phyloP scores from a whole-genome alignment of 2,888 invertebrate genomes.

The Amorpha juglandis region DNA sequence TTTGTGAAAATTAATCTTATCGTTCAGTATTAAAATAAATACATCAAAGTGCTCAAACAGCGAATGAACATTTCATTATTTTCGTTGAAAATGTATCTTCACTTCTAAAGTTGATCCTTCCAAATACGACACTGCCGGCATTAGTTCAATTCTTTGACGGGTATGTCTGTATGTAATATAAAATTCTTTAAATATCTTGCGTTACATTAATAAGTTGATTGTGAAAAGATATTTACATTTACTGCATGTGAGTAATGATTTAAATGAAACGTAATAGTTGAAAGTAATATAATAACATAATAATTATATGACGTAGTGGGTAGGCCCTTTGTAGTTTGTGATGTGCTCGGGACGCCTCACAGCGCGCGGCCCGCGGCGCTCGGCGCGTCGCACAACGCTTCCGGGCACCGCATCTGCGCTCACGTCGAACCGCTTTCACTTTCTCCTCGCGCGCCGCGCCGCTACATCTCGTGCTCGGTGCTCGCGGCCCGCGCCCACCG shows the following conservation, averaged over 20 bases:
- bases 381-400: constrained; percentile 61
- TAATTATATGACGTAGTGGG: constrained; percentile 50
- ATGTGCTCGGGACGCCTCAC: constrained; percentile 51
- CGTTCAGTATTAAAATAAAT: neutral
- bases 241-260: neutral
- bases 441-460: constrained; percentile 68
- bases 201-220: neutral
- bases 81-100: neutral
- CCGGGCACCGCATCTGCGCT: constrained; percentile 80
- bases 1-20: constrained; percentile 35
- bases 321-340: constrained; percentile 60
- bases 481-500: constrained; percentile 22
- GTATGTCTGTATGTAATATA: constrained; percentile 2
- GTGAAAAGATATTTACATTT: neutral
- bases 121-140: no score
- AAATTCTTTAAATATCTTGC: neutral
- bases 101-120: neutral
- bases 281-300: constrained; percentile 17
- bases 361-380: no score
- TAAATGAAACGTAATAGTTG: constrained; percentile 10
- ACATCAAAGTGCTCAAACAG: constrained; percentile 1
- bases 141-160: constrained; percentile 8
- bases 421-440: constrained; percentile 77
- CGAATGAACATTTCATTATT: neutral
- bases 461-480: constrained; percentile 67